Percentiles rank a stretch among this genome's conserved stretches.
These are phyloP conservation scores for Vulpes ferrilata DNA, from an alignment of 2,113 vertebrate species.

Conservation along the genomic window DNA sequence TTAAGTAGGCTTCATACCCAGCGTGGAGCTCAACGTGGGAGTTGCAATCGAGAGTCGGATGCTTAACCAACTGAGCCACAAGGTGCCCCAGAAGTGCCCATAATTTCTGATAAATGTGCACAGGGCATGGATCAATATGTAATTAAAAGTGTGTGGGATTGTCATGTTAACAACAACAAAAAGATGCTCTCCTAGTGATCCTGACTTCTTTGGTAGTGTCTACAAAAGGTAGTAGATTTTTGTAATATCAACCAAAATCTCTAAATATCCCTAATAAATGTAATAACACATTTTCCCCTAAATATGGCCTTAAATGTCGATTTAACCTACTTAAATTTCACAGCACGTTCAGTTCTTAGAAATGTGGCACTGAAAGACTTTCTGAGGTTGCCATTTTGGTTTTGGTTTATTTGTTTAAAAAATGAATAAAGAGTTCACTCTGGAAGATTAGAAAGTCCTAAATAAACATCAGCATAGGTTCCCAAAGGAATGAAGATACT, in stretches of 20 bases:
- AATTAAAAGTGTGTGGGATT: slow-evolving; percentile 32
- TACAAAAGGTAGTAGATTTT: slow-evolving; percentile 23
- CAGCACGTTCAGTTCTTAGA: background rate
- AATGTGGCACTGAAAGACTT: background rate
- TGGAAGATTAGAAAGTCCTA: slow-evolving; percentile 29
- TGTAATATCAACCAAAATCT: slow-evolving; percentile 21
- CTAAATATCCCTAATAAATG: background rate
- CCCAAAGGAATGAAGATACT: background rate
- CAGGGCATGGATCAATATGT: slow-evolving; percentile 3
- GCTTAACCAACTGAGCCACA: background rate
- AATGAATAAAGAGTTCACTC: background rate
- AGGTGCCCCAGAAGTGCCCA: background rate
- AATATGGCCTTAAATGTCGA: slow-evolving; percentile 8
- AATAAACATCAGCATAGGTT: background rate
- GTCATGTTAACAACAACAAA: background rate
- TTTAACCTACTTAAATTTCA: slow-evolving; percentile 26
- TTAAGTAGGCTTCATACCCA: no score
- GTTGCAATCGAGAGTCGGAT: no score
- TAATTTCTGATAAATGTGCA: slow-evolving; percentile 47
- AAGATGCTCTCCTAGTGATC: background rate
- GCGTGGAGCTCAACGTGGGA: no score
- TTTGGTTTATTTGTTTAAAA: slow-evolving; percentile 7
- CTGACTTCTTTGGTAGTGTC: background rate
- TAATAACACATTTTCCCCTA: background rate
- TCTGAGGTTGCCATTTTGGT: slow-evolving; percentile 19